Conservation (phyloP, 2,888 invertebrate genomes). For the Nebria brevicollis region DNA sequence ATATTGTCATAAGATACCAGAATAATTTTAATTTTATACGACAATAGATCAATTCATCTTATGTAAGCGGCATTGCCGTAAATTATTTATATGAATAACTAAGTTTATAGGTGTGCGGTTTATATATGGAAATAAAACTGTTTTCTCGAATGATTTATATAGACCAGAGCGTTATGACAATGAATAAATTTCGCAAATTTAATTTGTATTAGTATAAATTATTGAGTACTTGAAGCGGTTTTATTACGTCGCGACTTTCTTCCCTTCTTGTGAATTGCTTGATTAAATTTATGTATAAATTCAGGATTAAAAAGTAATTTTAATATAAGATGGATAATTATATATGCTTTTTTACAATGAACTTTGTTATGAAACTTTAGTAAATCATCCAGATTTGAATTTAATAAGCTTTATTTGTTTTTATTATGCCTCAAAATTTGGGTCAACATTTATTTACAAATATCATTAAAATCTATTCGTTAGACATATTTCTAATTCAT, state of each 20-base stretch:
- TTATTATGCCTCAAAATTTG: not conserved
- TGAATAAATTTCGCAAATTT: not conserved
- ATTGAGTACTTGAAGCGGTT: conserved; percentile 17
- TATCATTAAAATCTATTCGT: too few relatives aligned
- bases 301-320: conserved; percentile 56
- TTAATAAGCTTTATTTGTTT: not conserved
- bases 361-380: conserved; percentile 16
- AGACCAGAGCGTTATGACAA: not conserved
- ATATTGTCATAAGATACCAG: too few relatives aligned
- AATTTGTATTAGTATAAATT: not conserved
- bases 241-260: conserved; percentile 29
- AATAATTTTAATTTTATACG: too few relatives aligned
- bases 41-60: not conserved
- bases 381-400: conserved; percentile 30
- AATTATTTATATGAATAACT: not conserved
- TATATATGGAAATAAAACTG: not conserved
- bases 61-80: not conserved
- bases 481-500: too few relatives aligned
- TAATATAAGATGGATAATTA: conserved; percentile 57
- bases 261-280: conserved; percentile 37
- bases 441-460: too few relatives aligned
- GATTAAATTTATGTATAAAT: conserved; percentile 54
- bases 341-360: conserved; percentile 48
- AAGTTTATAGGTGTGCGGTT: conserved; percentile 8
- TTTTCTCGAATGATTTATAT: not conserved